phyloP scores from a whole-genome alignment of 1,140 invertebrate species.

The Steinernema khuongi region DNA sequence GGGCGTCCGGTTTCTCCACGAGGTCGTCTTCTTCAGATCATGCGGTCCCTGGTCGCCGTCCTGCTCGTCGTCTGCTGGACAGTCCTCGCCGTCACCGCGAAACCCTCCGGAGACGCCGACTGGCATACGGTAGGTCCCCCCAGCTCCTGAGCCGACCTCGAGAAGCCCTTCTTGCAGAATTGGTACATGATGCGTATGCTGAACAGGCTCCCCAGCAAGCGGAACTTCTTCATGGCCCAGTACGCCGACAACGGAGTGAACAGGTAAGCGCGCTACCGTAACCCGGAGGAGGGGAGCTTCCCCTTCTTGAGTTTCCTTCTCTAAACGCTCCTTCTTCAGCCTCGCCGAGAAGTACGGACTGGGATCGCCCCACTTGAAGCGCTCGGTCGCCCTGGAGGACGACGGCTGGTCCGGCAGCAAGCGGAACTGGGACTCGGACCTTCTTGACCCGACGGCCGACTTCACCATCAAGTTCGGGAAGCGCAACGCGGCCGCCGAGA shows the following conservation, averaged over 20 bases:
- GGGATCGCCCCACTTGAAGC: background rate
- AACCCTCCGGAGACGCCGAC: background rate
- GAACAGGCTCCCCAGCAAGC: background rate
- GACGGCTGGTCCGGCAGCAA: background rate
- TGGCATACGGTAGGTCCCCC: background rate
- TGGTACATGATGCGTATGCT: conserved; percentile 6
- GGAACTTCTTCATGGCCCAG: conserved; percentile 5
- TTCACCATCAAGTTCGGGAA: background rate
- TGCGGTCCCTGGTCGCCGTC: background rate
- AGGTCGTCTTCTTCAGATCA: background rate
- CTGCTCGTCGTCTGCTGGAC: background rate
- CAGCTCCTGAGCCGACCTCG: background rate
- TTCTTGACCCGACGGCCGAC: background rate
- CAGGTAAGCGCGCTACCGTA: background rate
- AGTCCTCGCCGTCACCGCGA: background rate
- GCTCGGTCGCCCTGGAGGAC: background rate
- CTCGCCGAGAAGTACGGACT: background rate
- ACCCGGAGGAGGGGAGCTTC: no score
- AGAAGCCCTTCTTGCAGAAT: background rate
- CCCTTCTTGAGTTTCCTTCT: no score
- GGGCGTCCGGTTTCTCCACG: no score
- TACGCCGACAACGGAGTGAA: background rate
- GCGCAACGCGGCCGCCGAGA: conserved; percentile 7
- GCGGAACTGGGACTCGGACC: background rate
- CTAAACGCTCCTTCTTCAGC: background rate